A percentile compares a stretch with the other conserved stretches of the same genome.
Evolutionary conservation across 2,113 vertebrate species (phyloP).

Genomic region (Oryzias woworae): DNA sequence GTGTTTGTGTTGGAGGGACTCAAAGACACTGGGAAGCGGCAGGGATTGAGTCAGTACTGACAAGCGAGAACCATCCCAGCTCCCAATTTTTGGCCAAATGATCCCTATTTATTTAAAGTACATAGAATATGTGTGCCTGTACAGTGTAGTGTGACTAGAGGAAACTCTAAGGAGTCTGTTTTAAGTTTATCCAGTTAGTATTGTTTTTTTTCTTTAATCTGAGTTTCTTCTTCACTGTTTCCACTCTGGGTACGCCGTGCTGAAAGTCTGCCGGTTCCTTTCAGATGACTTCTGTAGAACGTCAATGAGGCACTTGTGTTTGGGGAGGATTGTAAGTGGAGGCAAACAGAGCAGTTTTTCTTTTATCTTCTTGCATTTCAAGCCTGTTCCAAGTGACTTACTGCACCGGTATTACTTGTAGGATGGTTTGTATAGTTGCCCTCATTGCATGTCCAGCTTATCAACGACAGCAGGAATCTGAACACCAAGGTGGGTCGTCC

Average conservation of each 20-base stretch:
- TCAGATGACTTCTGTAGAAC: conserved; percentile 46
- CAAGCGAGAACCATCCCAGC: conserved; percentile 51
- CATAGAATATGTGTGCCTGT: conserved; percentile 80
- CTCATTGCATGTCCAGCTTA: conserved; percentile 80
- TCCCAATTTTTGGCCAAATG: conserved; percentile 66
- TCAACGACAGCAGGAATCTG: conserved; percentile 61
- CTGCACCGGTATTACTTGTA: conserved; percentile 67
- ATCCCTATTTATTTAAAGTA: conserved; percentile 83
- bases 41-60: conserved; percentile 42
- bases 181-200: conserved; percentile 75
- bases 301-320: conserved; percentile 42
- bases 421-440: conserved; percentile 71
- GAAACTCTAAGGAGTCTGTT: conserved; percentile 70
- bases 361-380: conserved; percentile 66
- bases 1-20: conserved; percentile 41
- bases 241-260: conserved; percentile 69
- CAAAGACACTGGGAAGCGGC: conserved; percentile 39
- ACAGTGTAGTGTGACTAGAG: conserved; percentile 78
- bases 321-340: conserved; percentile 22
- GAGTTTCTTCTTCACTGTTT: conserved; percentile 61
- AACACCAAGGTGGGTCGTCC: conserved; percentile 57
- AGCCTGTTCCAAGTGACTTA: conserved; percentile 69
- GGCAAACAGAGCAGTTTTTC: conserved; percentile 50
- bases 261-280: conserved; percentile 56
- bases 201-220: conserved; percentile 67